phyloP scores from a whole-genome alignment of 2,797 vertebrate genomes.

The Myotis daubentonii region DNA sequence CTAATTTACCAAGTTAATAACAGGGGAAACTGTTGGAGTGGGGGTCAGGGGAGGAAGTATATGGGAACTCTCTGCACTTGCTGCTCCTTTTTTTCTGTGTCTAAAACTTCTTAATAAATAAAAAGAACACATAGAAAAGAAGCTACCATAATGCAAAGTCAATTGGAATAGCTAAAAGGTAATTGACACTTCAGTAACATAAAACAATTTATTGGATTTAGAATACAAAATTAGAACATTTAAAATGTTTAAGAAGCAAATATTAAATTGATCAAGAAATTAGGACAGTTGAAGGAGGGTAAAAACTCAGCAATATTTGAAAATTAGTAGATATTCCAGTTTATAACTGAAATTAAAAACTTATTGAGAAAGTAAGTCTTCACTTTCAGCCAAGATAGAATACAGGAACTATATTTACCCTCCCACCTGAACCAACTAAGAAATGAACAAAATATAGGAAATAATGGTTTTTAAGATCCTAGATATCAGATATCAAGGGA shows the following conservation, averaged over 20 bases:
- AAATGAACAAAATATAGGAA: neutral
- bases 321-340: neutral
- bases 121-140: neutral
- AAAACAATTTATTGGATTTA: neutral
- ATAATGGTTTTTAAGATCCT: neutral
- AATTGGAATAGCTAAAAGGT: neutral
- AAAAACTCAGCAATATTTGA: neutral
- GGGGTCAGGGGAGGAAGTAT: neutral
- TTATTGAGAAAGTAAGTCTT: neutral
- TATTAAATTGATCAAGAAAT: neutral
- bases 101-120: neutral
- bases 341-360: constrained; percentile 2
- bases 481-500: neutral
- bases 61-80: neutral
- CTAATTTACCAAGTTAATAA: neutral
- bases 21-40: neutral
- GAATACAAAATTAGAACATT: neutral
- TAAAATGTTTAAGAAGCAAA: neutral
- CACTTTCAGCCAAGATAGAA: neutral
- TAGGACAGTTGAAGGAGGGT: neutral
- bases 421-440: neutral
- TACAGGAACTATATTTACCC: neutral
- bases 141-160: neutral
- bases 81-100: neutral
- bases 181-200: neutral